Conservation (phyloP, 1,140 invertebrate genomes). For the Magallana angulata region DNA sequence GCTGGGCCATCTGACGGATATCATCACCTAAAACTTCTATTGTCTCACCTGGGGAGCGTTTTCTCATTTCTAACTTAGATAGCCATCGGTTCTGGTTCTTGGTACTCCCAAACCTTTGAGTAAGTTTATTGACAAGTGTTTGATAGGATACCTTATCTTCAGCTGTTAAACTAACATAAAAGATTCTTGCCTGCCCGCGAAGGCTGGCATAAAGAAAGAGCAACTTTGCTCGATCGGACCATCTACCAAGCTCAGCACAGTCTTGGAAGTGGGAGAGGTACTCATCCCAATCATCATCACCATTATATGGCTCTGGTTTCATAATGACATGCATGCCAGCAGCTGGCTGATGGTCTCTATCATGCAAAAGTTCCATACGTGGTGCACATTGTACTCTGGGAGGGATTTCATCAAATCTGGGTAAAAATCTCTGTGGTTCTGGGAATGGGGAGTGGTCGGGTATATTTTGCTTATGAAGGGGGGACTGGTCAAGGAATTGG, state of each 20-base stretch:
- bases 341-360: too few species aligned
- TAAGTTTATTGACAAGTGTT: constrained; percentile 29
- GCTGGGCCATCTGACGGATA: constrained; percentile 47
- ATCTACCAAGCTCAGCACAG: constrained; percentile 53
- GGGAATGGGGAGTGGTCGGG: not conserved
- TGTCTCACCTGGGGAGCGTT: constrained; percentile 34
- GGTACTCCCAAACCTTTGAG: constrained; percentile 47
- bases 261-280: constrained; percentile 52
- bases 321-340: not conserved
- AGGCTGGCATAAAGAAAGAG: constrained; percentile 34
- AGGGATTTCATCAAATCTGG: not conserved
- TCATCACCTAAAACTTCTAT: constrained; percentile 45
- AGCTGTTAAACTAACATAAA: constrained; percentile 40
- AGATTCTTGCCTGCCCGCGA: constrained; percentile 25
- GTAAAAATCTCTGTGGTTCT: not conserved
- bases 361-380: not conserved
- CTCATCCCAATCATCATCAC: constrained; percentile 47
- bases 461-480: not conserved
- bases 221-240: constrained; percentile 25
- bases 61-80: constrained; percentile 52
- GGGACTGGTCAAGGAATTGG: not conserved
- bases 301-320: constrained; percentile 51
- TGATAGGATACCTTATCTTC: not conserved
- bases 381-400: not conserved
- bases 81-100: constrained; percentile 50